Percentiles rank a stretch among this genome's conserved stretches.
Evolutionary conservation across 2,888 invertebrate species (phyloP).

Genomic region (Lamproptera curius): DNA sequence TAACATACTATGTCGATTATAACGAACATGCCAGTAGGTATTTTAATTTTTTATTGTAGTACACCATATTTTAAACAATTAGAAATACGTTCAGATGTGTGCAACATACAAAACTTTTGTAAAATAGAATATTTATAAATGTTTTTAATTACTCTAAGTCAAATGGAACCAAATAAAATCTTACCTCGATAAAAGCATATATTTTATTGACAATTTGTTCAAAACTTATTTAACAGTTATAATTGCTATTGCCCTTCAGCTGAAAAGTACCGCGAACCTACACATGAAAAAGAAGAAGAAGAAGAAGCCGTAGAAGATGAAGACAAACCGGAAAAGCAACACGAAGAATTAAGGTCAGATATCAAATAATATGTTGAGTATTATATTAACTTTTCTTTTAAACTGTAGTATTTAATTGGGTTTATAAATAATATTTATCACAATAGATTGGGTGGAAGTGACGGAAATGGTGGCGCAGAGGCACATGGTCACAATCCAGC

Average conservation of each 20-base stretch:
- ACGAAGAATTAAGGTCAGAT: conserved; percentile 57
- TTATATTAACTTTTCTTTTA: neutral
- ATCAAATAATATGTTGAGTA: neutral
- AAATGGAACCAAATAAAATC: no score
- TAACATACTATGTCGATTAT: no score
- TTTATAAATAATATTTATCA: neutral
- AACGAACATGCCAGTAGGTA: no score
- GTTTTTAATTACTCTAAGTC: no score
- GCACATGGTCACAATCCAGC: conserved; percentile 61
- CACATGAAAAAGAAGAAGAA: conserved; percentile 31
- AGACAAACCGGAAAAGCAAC: conserved; percentile 34
- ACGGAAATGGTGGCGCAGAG: conserved; percentile 67
- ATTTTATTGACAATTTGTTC: no score
- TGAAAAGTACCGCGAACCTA: conserved; percentile 29
- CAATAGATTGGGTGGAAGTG: conserved; percentile 52
- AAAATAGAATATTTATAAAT: no score
- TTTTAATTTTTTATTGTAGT: no score
- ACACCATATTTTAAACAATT: no score
- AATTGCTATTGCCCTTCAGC: conserved; percentile 37
- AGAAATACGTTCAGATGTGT: no score
- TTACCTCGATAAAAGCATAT: no score
- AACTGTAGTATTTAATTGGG: neutral
- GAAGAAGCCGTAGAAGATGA: conserved; percentile 30
- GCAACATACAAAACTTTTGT: no score
- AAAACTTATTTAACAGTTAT: no score